Evolutionary conservation across 2,113 vertebrate species (phyloP), one percentile per base, ranked within the genome.

Genomic region (Pseudorhombus dupliciocellatus): DNA sequence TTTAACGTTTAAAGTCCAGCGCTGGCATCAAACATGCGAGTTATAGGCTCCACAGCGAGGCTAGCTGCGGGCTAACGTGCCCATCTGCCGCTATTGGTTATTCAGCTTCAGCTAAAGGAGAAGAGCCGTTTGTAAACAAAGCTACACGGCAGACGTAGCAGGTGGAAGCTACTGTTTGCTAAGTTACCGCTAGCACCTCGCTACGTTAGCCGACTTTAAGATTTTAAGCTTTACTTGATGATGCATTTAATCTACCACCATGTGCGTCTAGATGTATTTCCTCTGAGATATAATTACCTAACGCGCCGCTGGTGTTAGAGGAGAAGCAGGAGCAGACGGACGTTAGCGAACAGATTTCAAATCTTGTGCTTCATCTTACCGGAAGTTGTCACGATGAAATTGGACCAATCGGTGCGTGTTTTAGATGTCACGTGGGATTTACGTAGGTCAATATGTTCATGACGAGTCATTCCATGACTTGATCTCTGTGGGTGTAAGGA

Each of bases 371-470:
- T 24, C 4, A 10, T 28, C 15, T 30, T 0, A 30, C 50, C 83
- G 83, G 85, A 88, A 68, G 75, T 69, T 59, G 68, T 88, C 72
- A 63, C 0, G 4, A 6, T 20, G 4, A 34, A 0, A 2, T 26
- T 79, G 2, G 34, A 59, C 88, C 85, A 88, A 88, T 86, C 18
- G 3, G 21, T 65, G 21, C 1, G 12, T 0, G 18, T 0, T 30
- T 48, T 0, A 4, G 24, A 25, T 21, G 34, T 15, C 21, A 22
- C 15, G 26, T 51, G 26, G 51, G 37, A 7, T 52, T 9, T 8
- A 3, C 11, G 4, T 37, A 34, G 2, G 10, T 9, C 0, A 34
- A 34, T 5, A 34, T 11, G 31, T 37, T 37, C 12, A 37, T 11
- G 34, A 37, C 12, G 0, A 37, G 10, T 37, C 9, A 37, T 37